Evolutionary conservation across 1,140 invertebrate species (phyloP), one percentile per base, ranked within the genome.

Genomic region (Pseudachorutes palmiensis): DNA sequence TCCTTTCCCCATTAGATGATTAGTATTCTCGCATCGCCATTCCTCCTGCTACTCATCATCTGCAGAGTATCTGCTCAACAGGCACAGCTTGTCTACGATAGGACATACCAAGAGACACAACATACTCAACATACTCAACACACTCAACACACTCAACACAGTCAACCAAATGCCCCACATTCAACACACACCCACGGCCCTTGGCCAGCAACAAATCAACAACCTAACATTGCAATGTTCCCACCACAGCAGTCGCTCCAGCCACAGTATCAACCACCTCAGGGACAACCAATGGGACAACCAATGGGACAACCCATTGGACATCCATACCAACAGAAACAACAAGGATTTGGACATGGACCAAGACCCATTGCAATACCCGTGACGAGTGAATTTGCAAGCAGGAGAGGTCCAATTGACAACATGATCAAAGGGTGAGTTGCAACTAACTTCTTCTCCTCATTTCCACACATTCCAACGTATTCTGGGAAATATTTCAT

Each of bases 1-100:
- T 45, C n/a, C 14, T 32, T 61, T 61, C 31, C 2, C 31, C 12
- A 12, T 61, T 30, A 63, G 61, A 48, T 48, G 61, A 63, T 63
- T 63, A 45, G 31, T 41, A 63, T 63, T 41, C n/a, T n/a, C n/a
- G n/a, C n/a, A n/a, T n/a, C n/a, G n/a, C n/a, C n/a, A n/a, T n/a
- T n/a, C n/a, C n/a, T n/a, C n/a, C 61, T 63, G 3, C 33, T 41
- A 30, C 31, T 41, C 12, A 24, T 26, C 30, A 26, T 32, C 26
- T 32, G 30, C 5, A 22, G 24, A 16, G 12, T 24, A 9, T 61
- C 12, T 41, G 14, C 33, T 48, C 61, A 63, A 41, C 61, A 36
- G 26, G 26, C 61, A 12, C 61, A 63, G 41, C 33, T 63, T 22
- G 61, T 63, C 26, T 63, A 63, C 31, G 36, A 36, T 9, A 12